These are phyloP conservation scores for Agrotis exclamationis DNA, from an alignment of 2,888 invertebrate species.

Conservation along the genomic window DNA sequence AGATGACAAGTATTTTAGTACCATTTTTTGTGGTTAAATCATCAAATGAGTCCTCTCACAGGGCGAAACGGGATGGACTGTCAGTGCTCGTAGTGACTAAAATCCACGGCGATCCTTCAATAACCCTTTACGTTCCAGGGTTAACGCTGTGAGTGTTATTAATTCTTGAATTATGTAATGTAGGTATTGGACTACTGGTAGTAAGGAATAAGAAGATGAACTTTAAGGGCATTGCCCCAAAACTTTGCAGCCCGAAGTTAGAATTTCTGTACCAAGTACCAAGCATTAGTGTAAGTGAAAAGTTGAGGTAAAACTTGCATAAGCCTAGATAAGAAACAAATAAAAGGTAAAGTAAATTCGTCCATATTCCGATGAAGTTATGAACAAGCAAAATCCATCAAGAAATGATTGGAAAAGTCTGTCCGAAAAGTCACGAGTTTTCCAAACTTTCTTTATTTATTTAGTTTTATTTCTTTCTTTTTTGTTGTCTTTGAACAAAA, in stretches of 20 bases:
- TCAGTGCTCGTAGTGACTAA: too few species aligned
- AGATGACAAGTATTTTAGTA: too few species aligned
- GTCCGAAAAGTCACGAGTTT: background rate
- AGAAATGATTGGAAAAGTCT: background rate
- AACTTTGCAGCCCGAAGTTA: background rate
- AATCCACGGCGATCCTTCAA: too few species aligned
- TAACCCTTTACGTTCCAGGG: too few species aligned
- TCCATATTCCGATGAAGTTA: background rate
- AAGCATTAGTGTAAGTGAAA: conserved; percentile 5
- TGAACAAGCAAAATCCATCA: conserved; percentile 18
- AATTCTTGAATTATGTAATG: too few species aligned
- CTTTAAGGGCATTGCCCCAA: background rate
- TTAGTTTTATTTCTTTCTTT: background rate
- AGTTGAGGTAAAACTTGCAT: too few species aligned
- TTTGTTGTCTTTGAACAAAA: background rate
- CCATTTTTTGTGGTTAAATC: too few species aligned
- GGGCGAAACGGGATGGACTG: too few species aligned
- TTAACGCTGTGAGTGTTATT: too few species aligned
- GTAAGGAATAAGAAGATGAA: too few species aligned
- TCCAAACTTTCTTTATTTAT: background rate
- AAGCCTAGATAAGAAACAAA: background rate
- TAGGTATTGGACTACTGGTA: too few species aligned
- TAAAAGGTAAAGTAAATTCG: background rate
- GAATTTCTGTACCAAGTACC: background rate
- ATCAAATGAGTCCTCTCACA: too few species aligned